These are phyloP conservation scores for Drosophila nr. medialis DNA, from an alignment of 2,888 invertebrate species.

Conservation along the genomic window DNA sequence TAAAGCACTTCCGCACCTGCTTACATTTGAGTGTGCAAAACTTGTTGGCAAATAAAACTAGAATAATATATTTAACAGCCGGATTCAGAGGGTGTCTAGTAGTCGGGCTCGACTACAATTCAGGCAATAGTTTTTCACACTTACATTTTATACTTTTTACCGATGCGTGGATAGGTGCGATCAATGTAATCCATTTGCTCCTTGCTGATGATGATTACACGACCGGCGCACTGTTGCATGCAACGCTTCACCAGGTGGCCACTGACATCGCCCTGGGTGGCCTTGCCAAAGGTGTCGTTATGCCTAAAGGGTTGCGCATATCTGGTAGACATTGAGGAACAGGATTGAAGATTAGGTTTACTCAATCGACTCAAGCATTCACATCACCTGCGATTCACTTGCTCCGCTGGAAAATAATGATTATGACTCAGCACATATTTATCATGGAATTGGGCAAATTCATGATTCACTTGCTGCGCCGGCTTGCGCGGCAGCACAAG, in stretches of 20 bases:
- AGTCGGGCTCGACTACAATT: neutral
- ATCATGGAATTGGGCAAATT: slow-evolving; percentile 71
- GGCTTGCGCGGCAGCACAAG: slow-evolving; percentile 69
- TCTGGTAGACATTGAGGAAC: slow-evolving; percentile 44
- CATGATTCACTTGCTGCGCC: slow-evolving; percentile 67
- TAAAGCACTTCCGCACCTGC: neutral
- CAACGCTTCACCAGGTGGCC: slow-evolving; percentile 70
- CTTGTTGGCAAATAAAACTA: neutral
- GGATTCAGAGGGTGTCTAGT: neutral
- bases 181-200: slow-evolving; percentile 70
- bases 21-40: neutral
- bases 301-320: slow-evolving; percentile 66
- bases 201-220: slow-evolving; percentile 69
- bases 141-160: slow-evolving; percentile 63
- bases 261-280: slow-evolving; percentile 42
- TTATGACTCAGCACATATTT: slow-evolving; percentile 80
- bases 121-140: neutral
- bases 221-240: slow-evolving; percentile 62
- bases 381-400: slow-evolving; percentile 69
- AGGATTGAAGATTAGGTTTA: neutral
- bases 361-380: neutral
- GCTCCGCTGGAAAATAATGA: slow-evolving; percentile 80
- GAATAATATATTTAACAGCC: neutral
- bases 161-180: slow-evolving; percentile 65
- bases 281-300: slow-evolving; percentile 53